phyloP scores from a whole-genome alignment of 2,113 vertebrate genomes.

The Actenoides hombroni region DNA sequence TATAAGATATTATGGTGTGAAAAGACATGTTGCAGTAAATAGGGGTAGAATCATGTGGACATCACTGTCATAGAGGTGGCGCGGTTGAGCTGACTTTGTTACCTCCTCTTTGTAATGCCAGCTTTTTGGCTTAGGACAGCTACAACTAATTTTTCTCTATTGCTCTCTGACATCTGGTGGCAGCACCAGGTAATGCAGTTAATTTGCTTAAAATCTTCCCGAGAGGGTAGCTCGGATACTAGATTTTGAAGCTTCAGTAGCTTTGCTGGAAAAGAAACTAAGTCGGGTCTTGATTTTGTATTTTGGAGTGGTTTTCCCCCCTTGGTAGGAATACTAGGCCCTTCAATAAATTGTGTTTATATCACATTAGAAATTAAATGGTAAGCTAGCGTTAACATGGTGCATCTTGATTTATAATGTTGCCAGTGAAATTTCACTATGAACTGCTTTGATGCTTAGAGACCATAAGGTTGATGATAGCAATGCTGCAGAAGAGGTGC shows the following conservation, averaged over 20 bases:
- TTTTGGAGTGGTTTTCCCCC: not conserved
- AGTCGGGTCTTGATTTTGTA: not conserved
- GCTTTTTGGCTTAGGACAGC: not conserved
- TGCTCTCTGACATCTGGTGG: constrained; percentile 66
- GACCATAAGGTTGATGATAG: not conserved
- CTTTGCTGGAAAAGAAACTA: not conserved
- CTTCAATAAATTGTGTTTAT: not conserved
- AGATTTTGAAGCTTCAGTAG: not conserved
- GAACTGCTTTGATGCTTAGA: not conserved
- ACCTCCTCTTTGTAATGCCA: not conserved
- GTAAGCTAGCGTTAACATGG: not conserved
- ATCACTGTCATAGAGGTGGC: not conserved
- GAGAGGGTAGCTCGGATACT: not conserved
- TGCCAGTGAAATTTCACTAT: not conserved
- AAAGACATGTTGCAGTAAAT: not conserved
- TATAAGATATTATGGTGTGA: not conserved
- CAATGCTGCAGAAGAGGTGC: not conserved
- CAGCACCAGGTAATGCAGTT: constrained; percentile 25
- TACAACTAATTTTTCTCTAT: constrained; percentile 12
- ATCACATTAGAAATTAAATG: not conserved
- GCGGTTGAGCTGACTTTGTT: not conserved
- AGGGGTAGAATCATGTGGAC: not conserved
- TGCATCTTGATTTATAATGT: not conserved
- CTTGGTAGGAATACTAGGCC: not conserved
- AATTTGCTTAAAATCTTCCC: not conserved